These are phyloP conservation scores for Laticauda laticaudata DNA, from an alignment of 2,113 vertebrate genomes.

Conservation along the genomic window DNA sequence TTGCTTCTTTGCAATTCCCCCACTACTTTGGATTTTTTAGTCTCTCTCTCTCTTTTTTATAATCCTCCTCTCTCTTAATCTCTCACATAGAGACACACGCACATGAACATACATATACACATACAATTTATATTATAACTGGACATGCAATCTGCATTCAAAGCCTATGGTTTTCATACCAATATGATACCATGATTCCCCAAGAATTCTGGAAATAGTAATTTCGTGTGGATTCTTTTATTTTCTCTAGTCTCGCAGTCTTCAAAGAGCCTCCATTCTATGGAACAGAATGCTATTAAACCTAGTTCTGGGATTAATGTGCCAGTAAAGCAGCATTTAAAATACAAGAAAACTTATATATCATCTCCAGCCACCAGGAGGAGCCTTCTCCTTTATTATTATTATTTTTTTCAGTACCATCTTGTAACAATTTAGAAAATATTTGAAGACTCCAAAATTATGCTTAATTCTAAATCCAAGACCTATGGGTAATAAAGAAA, in stretches of 20 bases:
- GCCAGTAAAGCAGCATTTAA: not conserved
- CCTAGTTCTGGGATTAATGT: not conserved
- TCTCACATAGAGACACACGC: not conserved
- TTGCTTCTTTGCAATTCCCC: not conserved
- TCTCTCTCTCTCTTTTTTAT: not conserved
- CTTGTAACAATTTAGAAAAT: not conserved
- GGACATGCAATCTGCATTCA: not conserved
- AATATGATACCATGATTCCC: not conserved
- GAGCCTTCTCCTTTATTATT: not conserved
- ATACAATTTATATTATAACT: not conserved
- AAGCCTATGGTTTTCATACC: not conserved
- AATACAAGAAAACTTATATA: not conserved
- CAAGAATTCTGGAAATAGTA: not conserved
- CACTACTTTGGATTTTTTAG: not conserved
- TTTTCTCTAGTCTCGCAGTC: not conserved
- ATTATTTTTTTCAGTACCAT: not conserved
- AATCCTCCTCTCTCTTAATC: not conserved
- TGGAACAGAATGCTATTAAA: not conserved
- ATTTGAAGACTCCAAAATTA: not conserved
- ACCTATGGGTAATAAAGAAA: not conserved
- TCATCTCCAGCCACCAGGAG: slow-evolving; percentile 16
- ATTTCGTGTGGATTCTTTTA: not conserved
- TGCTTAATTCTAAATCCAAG: not conserved
- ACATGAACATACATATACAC: not conserved
- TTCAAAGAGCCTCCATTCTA: not conserved